These are phyloP conservation scores for Cichladusa arquata DNA, from an alignment of 2,113 vertebrate species.

Conservation along the genomic window DNA sequence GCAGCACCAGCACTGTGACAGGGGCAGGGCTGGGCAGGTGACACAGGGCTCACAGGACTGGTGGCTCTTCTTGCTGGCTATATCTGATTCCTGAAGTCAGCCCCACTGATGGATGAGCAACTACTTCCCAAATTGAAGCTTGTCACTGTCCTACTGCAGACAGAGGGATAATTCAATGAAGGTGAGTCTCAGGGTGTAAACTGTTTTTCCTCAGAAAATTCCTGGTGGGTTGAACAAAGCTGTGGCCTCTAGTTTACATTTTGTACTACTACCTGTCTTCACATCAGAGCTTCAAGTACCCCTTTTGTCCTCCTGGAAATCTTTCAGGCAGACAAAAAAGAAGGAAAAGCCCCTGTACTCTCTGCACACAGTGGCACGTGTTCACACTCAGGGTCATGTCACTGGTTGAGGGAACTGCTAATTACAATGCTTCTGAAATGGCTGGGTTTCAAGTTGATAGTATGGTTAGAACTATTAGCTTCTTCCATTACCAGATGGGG, in stretches of 20 bases:
- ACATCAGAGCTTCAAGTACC: neutral
- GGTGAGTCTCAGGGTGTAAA: neutral
- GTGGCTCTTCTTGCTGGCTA: neutral
- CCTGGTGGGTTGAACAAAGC: neutral
- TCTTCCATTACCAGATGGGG: slow-evolving; percentile 23
- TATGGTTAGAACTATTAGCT: neutral
- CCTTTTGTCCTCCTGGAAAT: neutral
- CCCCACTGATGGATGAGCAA: neutral
- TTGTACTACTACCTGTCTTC: neutral
- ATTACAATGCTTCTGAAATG: neutral
- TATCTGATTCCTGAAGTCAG: neutral
- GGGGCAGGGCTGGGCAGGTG: neutral
- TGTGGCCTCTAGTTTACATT: neutral
- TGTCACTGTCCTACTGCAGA: neutral
- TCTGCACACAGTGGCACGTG: neutral
- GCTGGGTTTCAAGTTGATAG: slow-evolving; percentile 1
- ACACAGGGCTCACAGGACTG: neutral
- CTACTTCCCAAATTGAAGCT: neutral
- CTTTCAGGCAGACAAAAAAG: neutral
- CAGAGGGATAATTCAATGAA: neutral
- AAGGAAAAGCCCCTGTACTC: neutral
- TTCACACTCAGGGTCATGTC: neutral
- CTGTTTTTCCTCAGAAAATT: neutral
- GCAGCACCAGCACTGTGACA: accelerated
- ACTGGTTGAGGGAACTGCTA: neutral